Conservation (phyloP, 2,888 invertebrate species). For the Orthosia gracilis region DNA sequence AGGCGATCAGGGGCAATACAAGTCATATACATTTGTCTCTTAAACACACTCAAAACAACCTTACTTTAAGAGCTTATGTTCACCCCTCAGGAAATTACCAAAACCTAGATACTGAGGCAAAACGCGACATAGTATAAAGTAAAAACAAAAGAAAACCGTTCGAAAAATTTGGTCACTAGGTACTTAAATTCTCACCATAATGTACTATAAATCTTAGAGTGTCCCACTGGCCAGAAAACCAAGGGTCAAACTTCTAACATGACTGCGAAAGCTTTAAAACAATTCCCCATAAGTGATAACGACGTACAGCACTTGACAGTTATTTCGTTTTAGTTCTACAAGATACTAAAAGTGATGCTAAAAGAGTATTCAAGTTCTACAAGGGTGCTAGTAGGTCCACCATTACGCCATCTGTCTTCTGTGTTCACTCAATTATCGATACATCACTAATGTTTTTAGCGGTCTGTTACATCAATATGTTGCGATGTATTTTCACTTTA, state of each 20-base stretch:
- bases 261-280: constrained; percentile 30
- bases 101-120: too few species aligned
- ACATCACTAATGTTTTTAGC: constrained; percentile 38
- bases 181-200: constrained; percentile 10
- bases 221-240: constrained; percentile 47
- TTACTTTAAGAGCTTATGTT: too few species aligned
- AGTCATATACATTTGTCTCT: too few species aligned
- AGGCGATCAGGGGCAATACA: too few species aligned
- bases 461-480: constrained; percentile 43
- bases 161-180: constrained; percentile 8
- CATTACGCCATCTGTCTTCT: background rate
- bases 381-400: constrained; percentile 16
- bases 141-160: constrained; percentile 18
- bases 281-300: constrained; percentile 29
- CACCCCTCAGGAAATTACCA: too few species aligned
- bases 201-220: constrained; percentile 4
- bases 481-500: constrained; percentile 19
- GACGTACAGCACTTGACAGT: constrained; percentile 35
- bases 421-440: constrained; percentile 56
- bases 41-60: too few species aligned
- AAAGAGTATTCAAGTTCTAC: constrained; percentile 61
- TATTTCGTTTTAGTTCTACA: constrained; percentile 43
- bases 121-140: too few species aligned
- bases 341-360: constrained; percentile 45
- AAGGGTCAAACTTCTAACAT: constrained; percentile 36